phyloP scores from a whole-genome alignment of 2,888 invertebrate genomes.

The Himalopsyche tibetana region DNA sequence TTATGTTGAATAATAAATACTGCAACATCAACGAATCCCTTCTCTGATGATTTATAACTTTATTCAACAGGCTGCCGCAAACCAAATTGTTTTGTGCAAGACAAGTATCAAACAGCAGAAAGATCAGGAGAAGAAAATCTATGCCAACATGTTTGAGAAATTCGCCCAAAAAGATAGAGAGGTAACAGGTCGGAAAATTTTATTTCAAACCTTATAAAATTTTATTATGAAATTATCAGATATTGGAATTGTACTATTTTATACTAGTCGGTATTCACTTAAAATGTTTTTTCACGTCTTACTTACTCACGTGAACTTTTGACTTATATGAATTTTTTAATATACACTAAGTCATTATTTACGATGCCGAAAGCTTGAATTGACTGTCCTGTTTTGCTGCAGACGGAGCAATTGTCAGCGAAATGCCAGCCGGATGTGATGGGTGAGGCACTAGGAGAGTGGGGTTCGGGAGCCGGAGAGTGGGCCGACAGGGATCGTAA shows the following conservation, averaged over 20 bases:
- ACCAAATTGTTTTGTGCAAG: slow-evolving; percentile 85
- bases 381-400: slow-evolving; percentile 66
- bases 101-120: slow-evolving; percentile 85
- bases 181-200: slow-evolving; percentile 78
- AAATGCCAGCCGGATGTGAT: slow-evolving; percentile 84
- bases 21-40: not conserved
- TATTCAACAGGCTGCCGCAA: slow-evolving; percentile 82
- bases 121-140: slow-evolving; percentile 89
- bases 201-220: not conserved
- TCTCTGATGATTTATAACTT: not conserved
- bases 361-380: not conserved
- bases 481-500: slow-evolving; percentile 84
- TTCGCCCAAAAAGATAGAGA: slow-evolving; percentile 88
- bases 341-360: no score
- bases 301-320: no score
- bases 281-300: no score
- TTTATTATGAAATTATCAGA: not conserved
- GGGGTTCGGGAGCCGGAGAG: slow-evolving; percentile 82
- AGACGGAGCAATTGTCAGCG: slow-evolving; percentile 85
- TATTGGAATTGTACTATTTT: slow-evolving; percentile 1
- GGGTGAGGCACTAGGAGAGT: slow-evolving; percentile 83
- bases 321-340: no score
- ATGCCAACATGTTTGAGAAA: slow-evolving; percentile 97
- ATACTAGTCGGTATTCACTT: not conserved
- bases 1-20: not conserved